Evolutionary conservation across 2,797 vertebrate genomes (phyloP).

Genomic region (Calcarius lapponicus): DNA sequence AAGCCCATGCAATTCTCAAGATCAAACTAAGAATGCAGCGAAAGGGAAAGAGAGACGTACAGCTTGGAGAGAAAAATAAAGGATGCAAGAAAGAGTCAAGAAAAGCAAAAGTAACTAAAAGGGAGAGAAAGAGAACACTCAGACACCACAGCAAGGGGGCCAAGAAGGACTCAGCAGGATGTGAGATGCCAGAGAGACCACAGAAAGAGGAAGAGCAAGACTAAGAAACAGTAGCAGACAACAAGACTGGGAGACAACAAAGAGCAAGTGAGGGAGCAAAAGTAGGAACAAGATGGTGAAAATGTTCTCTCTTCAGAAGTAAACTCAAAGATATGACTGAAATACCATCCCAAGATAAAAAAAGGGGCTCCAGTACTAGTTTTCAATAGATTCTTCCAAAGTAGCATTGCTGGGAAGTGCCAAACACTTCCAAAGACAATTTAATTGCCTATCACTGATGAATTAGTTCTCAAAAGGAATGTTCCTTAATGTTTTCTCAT

Average conservation of each 20-base stretch:
- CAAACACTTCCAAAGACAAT: background rate
- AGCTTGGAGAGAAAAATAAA: background rate
- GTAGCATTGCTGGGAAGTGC: background rate
- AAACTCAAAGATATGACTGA: background rate
- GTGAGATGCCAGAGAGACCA: background rate
- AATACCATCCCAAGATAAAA: background rate
- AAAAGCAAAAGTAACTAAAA: background rate
- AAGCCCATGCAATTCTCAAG: background rate
- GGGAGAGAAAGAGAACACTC: background rate
- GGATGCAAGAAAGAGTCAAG: background rate
- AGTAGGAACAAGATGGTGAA: background rate
- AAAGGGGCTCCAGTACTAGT: background rate
- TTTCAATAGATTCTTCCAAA: background rate
- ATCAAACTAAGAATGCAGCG: background rate
- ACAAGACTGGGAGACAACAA: background rate
- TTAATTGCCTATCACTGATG: background rate
- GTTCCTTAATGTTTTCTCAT: background rate
- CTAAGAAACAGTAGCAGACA: background rate
- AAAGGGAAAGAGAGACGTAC: background rate
- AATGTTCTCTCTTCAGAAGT: background rate
- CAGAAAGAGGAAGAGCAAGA: background rate
- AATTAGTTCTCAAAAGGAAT: background rate
- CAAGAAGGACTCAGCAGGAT: background rate
- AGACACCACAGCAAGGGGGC: background rate
- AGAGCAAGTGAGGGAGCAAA: background rate